A percentile compares a stretch with the other conserved stretches of the same genome.
Conservation (phyloP, 2,113 vertebrate genomes). For the Condylura cristata region DNA sequence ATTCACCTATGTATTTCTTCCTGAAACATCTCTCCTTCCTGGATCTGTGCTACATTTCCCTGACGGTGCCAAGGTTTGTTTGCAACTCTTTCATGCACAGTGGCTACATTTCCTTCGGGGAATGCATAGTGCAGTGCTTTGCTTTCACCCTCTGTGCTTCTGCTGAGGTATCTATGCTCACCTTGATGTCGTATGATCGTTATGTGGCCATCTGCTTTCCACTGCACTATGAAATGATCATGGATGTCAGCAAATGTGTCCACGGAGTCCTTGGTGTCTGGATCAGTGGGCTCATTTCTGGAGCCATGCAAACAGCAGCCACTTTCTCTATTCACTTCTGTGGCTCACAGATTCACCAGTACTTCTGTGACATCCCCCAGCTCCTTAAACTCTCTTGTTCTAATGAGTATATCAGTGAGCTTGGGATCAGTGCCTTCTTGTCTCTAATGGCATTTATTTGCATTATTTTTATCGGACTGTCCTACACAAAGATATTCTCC, state of each 20-base stretch:
- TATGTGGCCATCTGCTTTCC: conserved; percentile 26
- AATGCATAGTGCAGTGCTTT: neutral
- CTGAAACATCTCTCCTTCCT: too few relatives aligned
- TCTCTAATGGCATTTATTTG: neutral
- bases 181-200: conserved; percentile 49
- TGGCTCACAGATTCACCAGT: neutral
- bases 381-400: too few relatives aligned
- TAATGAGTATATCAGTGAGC: neutral
- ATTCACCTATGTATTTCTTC: neutral
- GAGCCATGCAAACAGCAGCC: conserved; percentile 6
- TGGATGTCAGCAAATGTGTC: neutral
- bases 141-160: neutral
- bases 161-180: neutral
- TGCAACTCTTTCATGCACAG: too few relatives aligned
- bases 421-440: neutral
- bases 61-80: too few relatives aligned
- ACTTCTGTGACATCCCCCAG: too few relatives aligned
- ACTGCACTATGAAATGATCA: neutral
- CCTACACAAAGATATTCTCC: too few relatives aligned
- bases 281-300: neutral
- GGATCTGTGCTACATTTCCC: too few relatives aligned
- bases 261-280: neutral
- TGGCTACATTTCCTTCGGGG: too few relatives aligned
- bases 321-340: conserved; percentile 32
- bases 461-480: neutral